Percentiles rank a stretch among this genome's conserved stretches.
Evolutionary conservation across 2,797 vertebrate genomes (phyloP).

Genomic region (Sciurus vulgaris): DNA sequence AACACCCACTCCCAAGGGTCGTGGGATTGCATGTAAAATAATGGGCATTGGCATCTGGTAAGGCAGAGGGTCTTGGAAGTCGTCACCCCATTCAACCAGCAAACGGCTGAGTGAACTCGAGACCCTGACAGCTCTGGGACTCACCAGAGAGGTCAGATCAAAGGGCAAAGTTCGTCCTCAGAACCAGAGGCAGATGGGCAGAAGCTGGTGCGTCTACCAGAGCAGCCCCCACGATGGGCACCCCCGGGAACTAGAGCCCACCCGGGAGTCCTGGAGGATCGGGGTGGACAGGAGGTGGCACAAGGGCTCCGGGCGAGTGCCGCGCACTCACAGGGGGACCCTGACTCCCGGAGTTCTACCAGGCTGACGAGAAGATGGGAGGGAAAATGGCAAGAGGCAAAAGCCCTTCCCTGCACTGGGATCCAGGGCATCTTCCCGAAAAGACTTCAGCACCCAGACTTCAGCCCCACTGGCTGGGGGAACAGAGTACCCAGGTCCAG

Average conservation of each 20-base stretch:
- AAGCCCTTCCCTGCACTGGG: neutral
- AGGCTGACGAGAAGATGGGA: neutral
- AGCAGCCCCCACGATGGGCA: neutral
- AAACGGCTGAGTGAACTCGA: neutral
- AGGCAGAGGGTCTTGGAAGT: neutral
- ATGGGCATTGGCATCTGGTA: neutral
- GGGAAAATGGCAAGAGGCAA: too few relatives aligned
- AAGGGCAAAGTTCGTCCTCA: neutral
- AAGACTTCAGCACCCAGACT: neutral
- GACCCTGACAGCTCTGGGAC: neutral
- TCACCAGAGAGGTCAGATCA: neutral
- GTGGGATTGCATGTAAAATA: neutral
- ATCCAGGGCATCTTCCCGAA: neutral
- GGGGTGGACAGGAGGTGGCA: neutral
- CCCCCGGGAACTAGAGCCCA: neutral
- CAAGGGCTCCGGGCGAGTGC: neutral
- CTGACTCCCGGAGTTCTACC: neutral
- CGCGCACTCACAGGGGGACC: neutral
- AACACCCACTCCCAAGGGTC: neutral
- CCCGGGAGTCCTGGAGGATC: neutral
- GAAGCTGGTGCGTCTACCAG: neutral
- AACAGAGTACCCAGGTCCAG: neutral
- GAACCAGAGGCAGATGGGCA: neutral
- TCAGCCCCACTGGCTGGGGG: accelerated
- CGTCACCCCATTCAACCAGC: neutral